A percentile compares a stretch with the other conserved stretches of the same genome.
Conservation (phyloP, 2,888 invertebrate genomes). For the Synanthedon formicaeformis region DNA sequence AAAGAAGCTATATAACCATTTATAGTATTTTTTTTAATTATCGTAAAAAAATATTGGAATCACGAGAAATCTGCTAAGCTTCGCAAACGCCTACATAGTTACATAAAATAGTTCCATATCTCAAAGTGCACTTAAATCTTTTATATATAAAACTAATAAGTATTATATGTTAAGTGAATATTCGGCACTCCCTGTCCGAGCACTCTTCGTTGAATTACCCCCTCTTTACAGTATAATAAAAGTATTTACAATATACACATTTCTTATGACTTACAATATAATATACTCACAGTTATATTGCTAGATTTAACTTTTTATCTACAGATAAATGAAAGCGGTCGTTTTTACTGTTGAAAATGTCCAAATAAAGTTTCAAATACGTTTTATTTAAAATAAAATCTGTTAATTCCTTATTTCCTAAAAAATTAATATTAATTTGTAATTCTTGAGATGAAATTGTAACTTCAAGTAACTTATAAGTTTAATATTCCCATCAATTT, state of each 20-base stretch:
- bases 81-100: slow-evolving; percentile 13
- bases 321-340: slow-evolving; percentile 45
- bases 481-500: no score
- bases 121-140: slow-evolving; percentile 67
- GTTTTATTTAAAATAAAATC: no score
- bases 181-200: slow-evolving; percentile 37
- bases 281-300: slow-evolving; percentile 56
- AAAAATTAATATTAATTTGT: no score
- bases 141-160: slow-evolving; percentile 51
- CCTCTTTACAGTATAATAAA: slow-evolving; percentile 56
- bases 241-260: slow-evolving; percentile 65
- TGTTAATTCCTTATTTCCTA: no score
- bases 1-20: no score
- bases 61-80: slow-evolving; percentile 25
- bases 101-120: slow-evolving; percentile 52
- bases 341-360: slow-evolving; percentile 12
- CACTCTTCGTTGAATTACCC: slow-evolving; percentile 43
- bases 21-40: no score
- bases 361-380: no score
- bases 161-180: slow-evolving; percentile 52
- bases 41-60: no score
- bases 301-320: slow-evolving; percentile 62
- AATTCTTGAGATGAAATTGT: no score
- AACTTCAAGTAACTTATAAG: no score
- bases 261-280: slow-evolving; percentile 42